These are phyloP conservation scores for Heterodera filipjevi DNA, from an alignment of 2,888 invertebrate species.

Conservation along the genomic window DNA sequence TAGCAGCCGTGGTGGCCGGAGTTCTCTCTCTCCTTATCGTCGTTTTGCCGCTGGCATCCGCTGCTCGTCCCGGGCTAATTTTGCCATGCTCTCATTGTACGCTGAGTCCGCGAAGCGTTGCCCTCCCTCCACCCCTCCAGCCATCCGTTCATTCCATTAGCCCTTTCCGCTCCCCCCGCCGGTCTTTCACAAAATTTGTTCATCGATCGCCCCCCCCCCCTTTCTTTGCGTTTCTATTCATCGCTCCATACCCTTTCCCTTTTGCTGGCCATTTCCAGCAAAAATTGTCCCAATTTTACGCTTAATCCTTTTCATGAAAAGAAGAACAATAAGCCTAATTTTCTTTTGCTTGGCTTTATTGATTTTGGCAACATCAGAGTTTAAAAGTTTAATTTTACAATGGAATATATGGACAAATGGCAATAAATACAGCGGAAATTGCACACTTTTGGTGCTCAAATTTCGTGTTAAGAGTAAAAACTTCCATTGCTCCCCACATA, in stretches of 20 bases:
- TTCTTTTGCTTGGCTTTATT: no score
- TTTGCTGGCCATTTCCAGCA: no score
- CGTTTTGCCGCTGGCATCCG: background rate
- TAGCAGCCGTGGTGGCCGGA: background rate
- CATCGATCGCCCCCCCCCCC: background rate
- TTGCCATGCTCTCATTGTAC: background rate
- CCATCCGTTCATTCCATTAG: conserved; percentile 9
- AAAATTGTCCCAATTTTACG: background rate
- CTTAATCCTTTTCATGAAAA: no score
- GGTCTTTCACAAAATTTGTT: background rate
- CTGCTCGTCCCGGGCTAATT: background rate
- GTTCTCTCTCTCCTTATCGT: background rate
- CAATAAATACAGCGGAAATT: no score
- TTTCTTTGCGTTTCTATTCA: background rate
- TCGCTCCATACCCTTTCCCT: background rate
- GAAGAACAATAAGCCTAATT: no score
- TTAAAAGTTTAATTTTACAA: no score
- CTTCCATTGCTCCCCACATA: no score
- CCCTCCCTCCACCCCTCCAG: background rate
- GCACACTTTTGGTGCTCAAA: no score
- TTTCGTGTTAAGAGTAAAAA: no score
- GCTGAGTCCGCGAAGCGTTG: background rate
- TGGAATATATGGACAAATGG: no score
- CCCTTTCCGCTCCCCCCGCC: background rate
- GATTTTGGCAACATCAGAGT: no score